Percentiles rank a stretch among this genome's conserved stretches.
Conservation (phyloP, 2,113 vertebrate genomes). For the Crotalus tigris region DNA sequence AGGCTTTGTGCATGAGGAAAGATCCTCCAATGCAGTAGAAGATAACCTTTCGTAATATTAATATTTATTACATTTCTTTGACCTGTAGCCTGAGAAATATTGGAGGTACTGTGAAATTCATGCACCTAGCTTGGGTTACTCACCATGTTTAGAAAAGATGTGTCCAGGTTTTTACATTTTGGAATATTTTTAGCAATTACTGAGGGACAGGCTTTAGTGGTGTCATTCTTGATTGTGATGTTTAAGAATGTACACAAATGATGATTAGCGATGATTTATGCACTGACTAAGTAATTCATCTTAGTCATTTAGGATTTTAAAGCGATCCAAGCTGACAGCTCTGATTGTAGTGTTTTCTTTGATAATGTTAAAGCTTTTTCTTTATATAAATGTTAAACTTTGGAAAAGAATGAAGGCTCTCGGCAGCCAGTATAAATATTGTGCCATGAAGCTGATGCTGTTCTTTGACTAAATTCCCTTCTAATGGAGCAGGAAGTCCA, state of each 20-base stretch:
- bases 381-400: constrained; percentile 26
- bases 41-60: constrained; percentile 59
- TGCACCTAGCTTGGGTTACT: constrained; percentile 40
- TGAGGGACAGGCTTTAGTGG: constrained; percentile 59
- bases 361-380: constrained; percentile 46
- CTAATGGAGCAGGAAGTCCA: background rate
- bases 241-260: constrained; percentile 63
- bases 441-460: background rate
- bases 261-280: constrained; percentile 70
- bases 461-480: constrained; percentile 23
- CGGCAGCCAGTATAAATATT: constrained; percentile 34
- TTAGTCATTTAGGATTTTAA: constrained; percentile 57
- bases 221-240: constrained; percentile 54
- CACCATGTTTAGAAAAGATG: constrained; percentile 36
- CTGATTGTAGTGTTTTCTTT: constrained; percentile 51
- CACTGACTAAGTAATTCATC: constrained; percentile 64
- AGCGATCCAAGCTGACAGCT: constrained; percentile 53
- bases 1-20: background rate
- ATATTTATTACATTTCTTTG: constrained; percentile 63
- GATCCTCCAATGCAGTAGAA: background rate
- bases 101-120: constrained; percentile 62
- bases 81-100: constrained; percentile 60
- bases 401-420: constrained; percentile 21
- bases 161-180: constrained; percentile 69
- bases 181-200: constrained; percentile 72